These are phyloP conservation scores for Neuroterus valhalla DNA, from an alignment of 1,140 invertebrate species.

Conservation along the genomic window DNA sequence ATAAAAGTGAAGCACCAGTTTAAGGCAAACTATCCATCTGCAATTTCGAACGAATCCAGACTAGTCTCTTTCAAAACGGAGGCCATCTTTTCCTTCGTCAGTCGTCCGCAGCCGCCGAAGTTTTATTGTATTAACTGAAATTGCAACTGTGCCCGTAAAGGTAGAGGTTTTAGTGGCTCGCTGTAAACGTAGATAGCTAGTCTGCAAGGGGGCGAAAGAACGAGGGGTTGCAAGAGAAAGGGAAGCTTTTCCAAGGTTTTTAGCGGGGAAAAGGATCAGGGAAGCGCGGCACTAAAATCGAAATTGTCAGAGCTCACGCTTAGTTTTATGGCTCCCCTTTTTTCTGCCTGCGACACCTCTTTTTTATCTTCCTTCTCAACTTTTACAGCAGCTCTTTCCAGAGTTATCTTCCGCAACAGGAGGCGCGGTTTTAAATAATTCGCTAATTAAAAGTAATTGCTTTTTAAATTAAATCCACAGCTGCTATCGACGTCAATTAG, in stretches of 20 bases:
- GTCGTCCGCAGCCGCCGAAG: conserved; percentile 57
- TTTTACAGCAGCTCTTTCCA: conserved; percentile 27
- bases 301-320: conserved; percentile 61
- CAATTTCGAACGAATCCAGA: conserved; percentile 58
- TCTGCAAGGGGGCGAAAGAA: not conserved
- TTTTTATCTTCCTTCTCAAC: conserved; percentile 43
- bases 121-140: conserved; percentile 71
- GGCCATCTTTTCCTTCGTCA: conserved; percentile 53
- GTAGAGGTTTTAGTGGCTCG: conserved; percentile 56
- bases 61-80: conserved; percentile 49
- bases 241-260: conserved; percentile 40
- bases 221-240: not conserved
- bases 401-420: conserved; percentile 10
- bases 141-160: conserved; percentile 66
- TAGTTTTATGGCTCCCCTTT: conserved; percentile 57
- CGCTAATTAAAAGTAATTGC: conserved; percentile 26
- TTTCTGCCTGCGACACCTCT: conserved; percentile 43
- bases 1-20: conserved; percentile 26
- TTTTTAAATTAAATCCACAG: conserved; percentile 27
- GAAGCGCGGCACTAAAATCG: conserved; percentile 59
- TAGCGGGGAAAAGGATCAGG: conserved; percentile 45
- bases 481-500: conserved; percentile 21
- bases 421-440: conserved; percentile 25
- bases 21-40: conserved; percentile 54
- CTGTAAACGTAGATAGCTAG: conserved; percentile 40